Evolutionary conservation across 2,888 invertebrate species (phyloP), one percentile per base, ranked within the genome.

Genomic region (Habroteleia sp.): DNA sequence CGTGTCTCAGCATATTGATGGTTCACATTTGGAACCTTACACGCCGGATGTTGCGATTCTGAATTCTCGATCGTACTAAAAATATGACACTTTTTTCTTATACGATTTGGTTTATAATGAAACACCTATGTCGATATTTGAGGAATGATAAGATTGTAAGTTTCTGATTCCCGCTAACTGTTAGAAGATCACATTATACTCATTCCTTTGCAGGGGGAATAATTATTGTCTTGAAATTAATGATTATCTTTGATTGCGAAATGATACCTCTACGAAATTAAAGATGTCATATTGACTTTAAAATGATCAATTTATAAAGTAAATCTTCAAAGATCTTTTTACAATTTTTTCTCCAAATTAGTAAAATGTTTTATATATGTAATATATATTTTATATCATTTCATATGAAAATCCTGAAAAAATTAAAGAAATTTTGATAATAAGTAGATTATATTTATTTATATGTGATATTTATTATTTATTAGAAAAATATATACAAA

Each of bases 41-140:
- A 76, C 71, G 58, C 71, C 66, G 72, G 75, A 76, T 76, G 75
- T 76, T 76, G 71, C 75, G 56, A 63, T 66, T 65, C 66, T 68
- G 48, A 46, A 72, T 76, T 76, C 68, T 68, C 50, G 39, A 72
- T 62, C 54, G 42, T 16, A 54, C 29, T 42, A 54, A 60, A 65
- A 71, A 75, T 54, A 71, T 66, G 58, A 65, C 60, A 75, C 75
- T 54, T 41, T 50, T 74, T 66, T 71, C 35, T 71, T 71, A 27
- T 37, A 44, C 46, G 65, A 69, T 56, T 65, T 46, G 65, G 60
- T 56, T 71, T 75, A 75, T 71, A 76, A 79, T 68, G 75, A 75
- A 80, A 80, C 81, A 81, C 79, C 80, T 81, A 82, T 79, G 79
- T 79, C 79, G 82, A 82, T 82, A 81, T 82, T 82, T 75, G 75